Evolutionary conservation across 1,140 invertebrate species (phyloP).

Genomic region (Saccostrea cuccullata): DNA sequence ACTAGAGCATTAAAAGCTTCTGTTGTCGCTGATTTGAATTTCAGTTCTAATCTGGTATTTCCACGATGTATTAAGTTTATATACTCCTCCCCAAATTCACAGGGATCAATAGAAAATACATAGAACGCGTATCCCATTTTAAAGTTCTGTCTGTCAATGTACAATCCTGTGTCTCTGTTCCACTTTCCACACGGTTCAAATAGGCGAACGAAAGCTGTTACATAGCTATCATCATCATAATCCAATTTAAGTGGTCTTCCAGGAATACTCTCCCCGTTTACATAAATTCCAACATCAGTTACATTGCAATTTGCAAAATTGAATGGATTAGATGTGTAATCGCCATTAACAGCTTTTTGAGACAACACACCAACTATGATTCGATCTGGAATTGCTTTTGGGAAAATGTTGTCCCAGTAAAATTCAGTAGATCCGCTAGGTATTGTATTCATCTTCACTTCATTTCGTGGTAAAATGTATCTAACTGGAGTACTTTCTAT

Average conservation of each 20-base stretch:
- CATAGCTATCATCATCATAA: constrained; percentile 3
- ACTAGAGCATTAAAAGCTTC: constrained; percentile 40
- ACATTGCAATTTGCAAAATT: constrained; percentile 41
- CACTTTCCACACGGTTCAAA: constrained; percentile 47
- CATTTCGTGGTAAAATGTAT: constrained; percentile 33
- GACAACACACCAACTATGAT: constrained; percentile 15
- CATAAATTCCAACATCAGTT: constrained; percentile 36
- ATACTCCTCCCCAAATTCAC: constrained; percentile 47
- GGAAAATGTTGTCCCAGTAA: constrained; percentile 43
- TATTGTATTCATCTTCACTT: no score
- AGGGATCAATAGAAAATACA: constrained; percentile 42
- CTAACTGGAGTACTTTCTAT: constrained; percentile 41
- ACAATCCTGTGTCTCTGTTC: constrained; percentile 42
- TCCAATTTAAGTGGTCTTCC: constrained; percentile 24
- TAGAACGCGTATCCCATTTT: constrained; percentile 35
- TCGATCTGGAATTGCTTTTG: constrained; percentile 31
- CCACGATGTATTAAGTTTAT: constrained; percentile 44
- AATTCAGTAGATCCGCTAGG: no score
- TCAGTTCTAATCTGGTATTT: constrained; percentile 47
- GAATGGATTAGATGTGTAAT: constrained; percentile 50
- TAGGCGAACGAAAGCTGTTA: constrained; percentile 16
- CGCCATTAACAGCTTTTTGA: constrained; percentile 48
- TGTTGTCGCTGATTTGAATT: constrained; percentile 38
- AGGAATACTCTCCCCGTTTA: constrained; percentile 43
- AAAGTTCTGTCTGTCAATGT: constrained; percentile 31